A percentile compares a stretch with the other conserved stretches of the same genome.
Conservation (phyloP, 2,797 vertebrate genomes). For the Melanotaenia maccullochi region DNA sequence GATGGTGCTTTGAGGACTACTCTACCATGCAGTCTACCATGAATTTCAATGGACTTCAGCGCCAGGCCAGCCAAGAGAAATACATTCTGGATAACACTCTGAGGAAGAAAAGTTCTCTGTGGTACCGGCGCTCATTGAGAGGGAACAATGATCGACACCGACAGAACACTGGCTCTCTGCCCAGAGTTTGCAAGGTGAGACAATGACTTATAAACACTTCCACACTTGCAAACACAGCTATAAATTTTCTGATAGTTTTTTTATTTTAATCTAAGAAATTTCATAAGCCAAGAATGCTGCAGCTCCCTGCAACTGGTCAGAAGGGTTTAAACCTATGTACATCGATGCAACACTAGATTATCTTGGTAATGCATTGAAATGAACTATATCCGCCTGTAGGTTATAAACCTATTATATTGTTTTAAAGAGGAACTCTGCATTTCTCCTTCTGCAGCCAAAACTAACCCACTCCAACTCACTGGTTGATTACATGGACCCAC, state of each 20-base stretch:
- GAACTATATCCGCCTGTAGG: neutral
- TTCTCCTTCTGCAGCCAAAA: constrained; percentile 82
- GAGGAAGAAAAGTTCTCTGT: constrained; percentile 74
- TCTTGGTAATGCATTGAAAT: neutral
- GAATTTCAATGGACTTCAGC: constrained; percentile 80
- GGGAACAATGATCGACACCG: constrained; percentile 65
- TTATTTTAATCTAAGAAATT: neutral
- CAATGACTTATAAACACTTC: neutral
- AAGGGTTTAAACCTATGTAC: constrained; percentile 23
- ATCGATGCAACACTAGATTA: neutral
- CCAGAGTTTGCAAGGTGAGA: constrained; percentile 85
- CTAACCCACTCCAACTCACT: constrained; percentile 81
- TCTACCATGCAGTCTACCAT: constrained; percentile 73
- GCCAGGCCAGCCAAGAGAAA: constrained; percentile 71
- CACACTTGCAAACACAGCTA: neutral
- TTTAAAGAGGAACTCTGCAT: constrained; percentile 52
- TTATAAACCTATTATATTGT: constrained; percentile 9
- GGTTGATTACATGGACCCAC: constrained; percentile 85
- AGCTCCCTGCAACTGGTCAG: constrained; percentile 13
- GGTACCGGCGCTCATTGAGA: constrained; percentile 73
- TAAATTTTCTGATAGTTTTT: neutral
- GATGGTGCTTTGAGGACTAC: constrained; percentile 64
- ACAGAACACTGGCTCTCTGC: constrained; percentile 76
- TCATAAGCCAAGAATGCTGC: constrained; percentile 5
- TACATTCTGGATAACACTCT: constrained; percentile 64